Evolutionary conservation across 2,888 invertebrate genomes (phyloP), one percentile per base, ranked within the genome.

Genomic region (Megastigmus dorsalis): DNA sequence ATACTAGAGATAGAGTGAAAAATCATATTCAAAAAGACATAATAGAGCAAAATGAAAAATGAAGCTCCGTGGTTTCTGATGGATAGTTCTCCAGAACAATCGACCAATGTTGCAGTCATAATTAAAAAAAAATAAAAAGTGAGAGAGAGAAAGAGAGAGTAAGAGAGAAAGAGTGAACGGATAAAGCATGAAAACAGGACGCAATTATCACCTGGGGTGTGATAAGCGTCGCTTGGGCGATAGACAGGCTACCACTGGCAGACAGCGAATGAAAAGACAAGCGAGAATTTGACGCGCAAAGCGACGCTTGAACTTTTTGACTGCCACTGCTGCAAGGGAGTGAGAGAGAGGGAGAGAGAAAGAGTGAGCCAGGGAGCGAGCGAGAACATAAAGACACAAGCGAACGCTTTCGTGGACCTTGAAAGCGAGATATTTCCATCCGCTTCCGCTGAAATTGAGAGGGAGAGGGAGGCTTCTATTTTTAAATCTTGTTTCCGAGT

Each of bases 361-460:
- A 33, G 15, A 62, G 36, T 28, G 28, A 50, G 65, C 18, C 23
- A 57, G 59, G 18, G 50, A 55, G 54, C 20, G 66, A 43, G n/a
- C n/a, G 52, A 67, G 48, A 33, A 57, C 41, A 60, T 45, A 66
- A 41, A 63, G 30, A 33, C 15, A 54, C 48, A 36, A 55, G 54
- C 20, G 66, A 43, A 26, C 38, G 28, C 50, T 28, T 10, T 28
- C 45, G 68, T 43, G 54, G 69, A 72, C 72, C 77, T 74, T 77
- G 74, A 77, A 77, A 76, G 67, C 77, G 67, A 68, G 76, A 71
- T 77, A 77, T 76, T 77, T 77, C 52, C 67, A 77, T 77, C 71
- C 71, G 74, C 68, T 77, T 77, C 77, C 76, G 73, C 57, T 60
- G 70, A 62, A 74, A 67, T 63, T 36, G 55, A 36, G 72, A 33